These are phyloP conservation scores for Pitta sordida DNA, from an alignment of 2,113 vertebrate genomes.

Conservation along the genomic window DNA sequence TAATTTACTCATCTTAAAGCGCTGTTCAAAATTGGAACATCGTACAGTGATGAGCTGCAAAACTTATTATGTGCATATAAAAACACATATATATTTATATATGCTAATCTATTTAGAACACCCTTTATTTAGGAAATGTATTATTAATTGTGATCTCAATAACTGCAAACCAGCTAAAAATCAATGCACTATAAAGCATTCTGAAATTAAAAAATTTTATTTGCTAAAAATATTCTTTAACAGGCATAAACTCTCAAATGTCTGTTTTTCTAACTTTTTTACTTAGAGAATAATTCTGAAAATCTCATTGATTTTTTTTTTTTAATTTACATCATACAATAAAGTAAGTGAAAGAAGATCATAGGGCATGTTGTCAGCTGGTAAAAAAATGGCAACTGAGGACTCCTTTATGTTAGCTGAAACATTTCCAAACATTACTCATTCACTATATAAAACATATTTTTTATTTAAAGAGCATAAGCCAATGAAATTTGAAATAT, in stretches of 20 bases:
- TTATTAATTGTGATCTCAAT: not conserved
- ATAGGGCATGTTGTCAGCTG: not conserved
- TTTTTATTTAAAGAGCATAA: not conserved
- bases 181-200: not conserved
- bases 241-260: not conserved
- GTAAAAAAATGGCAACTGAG: not conserved
- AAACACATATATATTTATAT: slow-evolving; percentile 3
- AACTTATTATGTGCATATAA: not conserved
- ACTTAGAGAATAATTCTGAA: not conserved
- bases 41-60: not conserved
- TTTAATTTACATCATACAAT: not conserved
- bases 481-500: not conserved
- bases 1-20: not conserved
- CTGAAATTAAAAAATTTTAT: not conserved
- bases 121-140: not conserved
- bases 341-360: not conserved
- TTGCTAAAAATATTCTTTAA: not conserved
- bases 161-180: not conserved
- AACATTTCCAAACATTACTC: not conserved
- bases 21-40: not conserved
- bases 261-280: not conserved
- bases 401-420: not conserved
- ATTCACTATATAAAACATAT: not conserved
- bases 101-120: slow-evolving; percentile 7
- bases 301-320: not conserved